Evolutionary conservation across 2,888 invertebrate genomes (phyloP).

Genomic region (Nesidiocoris tenuis): DNA sequence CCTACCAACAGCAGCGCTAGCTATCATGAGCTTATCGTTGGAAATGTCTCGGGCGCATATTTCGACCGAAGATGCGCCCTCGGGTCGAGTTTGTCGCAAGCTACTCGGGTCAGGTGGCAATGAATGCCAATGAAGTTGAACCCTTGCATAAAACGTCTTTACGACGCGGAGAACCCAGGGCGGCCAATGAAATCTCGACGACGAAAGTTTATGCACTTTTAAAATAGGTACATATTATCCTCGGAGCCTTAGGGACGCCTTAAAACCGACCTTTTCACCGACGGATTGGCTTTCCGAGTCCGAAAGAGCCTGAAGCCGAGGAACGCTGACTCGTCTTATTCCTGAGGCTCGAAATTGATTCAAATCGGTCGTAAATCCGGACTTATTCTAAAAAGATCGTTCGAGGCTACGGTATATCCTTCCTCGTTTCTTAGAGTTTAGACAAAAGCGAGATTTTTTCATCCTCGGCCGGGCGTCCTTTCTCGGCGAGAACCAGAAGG

Average conservation of each 20-base stretch:
- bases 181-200: background rate
- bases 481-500: background rate
- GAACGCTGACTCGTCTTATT: constrained; percentile 20
- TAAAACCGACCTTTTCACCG: background rate
- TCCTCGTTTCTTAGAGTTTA: no score
- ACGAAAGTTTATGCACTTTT: constrained; percentile 18
- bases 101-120: constrained; percentile 15
- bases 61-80: background rate
- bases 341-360: constrained; percentile 5
- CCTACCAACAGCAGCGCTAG: no score
- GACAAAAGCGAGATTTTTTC: background rate
- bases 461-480: background rate
- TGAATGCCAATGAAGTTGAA: constrained; percentile 32
- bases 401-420: no score
- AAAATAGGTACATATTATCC: constrained; percentile 17
- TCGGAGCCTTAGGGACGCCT: background rate
- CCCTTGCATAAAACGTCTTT: constrained; percentile 34
- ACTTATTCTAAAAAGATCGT: constrained; percentile 8
- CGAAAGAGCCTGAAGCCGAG: background rate
- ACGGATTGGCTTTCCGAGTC: background rate
- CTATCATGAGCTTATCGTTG: no score
- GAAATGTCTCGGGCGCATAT: no score
- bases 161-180: constrained; percentile 1
- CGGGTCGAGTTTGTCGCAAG: constrained; percentile 7
- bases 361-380: constrained; percentile 19